Conservation (phyloP, 2,797 vertebrate species). For the Sebastes iracundus region DNA sequence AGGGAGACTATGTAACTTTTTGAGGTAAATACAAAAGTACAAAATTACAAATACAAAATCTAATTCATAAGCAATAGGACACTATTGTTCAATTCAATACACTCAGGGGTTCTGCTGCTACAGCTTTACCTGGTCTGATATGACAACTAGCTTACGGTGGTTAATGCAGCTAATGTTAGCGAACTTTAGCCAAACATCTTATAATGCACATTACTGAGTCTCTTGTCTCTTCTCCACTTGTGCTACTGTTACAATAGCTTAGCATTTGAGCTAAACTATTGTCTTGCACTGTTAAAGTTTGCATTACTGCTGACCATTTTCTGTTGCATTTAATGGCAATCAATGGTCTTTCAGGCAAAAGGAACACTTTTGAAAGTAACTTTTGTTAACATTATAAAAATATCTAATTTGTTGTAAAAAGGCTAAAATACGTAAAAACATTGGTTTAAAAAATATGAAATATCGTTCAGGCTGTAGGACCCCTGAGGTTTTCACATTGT, state of each 20-base stretch:
- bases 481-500: not conserved
- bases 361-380: not conserved
- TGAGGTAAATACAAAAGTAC: too few relatives aligned
- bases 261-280: too few relatives aligned
- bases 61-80: not conserved
- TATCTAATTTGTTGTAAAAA: not conserved
- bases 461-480: not conserved
- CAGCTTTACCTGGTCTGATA: too few relatives aligned
- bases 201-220: too few relatives aligned
- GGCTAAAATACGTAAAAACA: not conserved
- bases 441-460: not conserved
- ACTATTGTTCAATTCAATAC: not conserved
- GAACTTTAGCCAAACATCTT: too few relatives aligned
- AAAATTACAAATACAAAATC: not conserved
- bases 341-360: not conserved
- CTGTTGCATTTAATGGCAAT: not conserved
- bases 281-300: not conserved
- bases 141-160: too few relatives aligned
- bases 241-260: too few relatives aligned
- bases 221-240: too few relatives aligned
- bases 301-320: not conserved
- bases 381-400: not conserved
- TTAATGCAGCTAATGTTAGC: too few relatives aligned
- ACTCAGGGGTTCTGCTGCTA: too few relatives aligned
- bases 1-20: too few relatives aligned